These are phyloP conservation scores for Apamea crenata DNA, from an alignment of 2,888 invertebrate species.

Conservation along the genomic window DNA sequence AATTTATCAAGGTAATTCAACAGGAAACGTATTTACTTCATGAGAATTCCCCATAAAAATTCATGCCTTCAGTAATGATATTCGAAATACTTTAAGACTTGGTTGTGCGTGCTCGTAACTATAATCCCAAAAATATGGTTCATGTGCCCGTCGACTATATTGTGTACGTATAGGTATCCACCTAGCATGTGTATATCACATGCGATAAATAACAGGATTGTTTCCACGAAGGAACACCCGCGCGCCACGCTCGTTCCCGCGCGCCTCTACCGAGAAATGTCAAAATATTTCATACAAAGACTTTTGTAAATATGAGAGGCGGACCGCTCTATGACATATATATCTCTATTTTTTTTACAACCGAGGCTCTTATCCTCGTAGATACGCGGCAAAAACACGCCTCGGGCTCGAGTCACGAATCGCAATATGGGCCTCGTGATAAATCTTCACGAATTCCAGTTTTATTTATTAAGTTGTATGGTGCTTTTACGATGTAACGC, in stretches of 20 bases:
- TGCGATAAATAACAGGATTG: conserved; percentile 75
- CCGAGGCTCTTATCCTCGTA: conserved; percentile 75
- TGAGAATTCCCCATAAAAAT: conserved; percentile 67
- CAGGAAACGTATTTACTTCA: conserved; percentile 66
- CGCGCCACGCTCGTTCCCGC: conserved; percentile 68
- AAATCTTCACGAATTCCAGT: conserved; percentile 88
- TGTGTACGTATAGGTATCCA: conserved; percentile 48
- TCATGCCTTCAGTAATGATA: conserved; percentile 57
- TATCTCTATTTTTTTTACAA: conserved; percentile 82
- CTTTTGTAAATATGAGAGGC: conserved; percentile 81
- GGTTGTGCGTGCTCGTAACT: conserved; percentile 60
- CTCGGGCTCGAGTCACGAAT: conserved; percentile 81
- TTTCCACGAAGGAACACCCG: conserved; percentile 83
- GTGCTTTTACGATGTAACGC: conserved; percentile 88
- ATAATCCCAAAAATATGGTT: conserved; percentile 63
- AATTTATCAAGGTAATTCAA: conserved; percentile 65
- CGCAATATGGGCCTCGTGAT: conserved; percentile 85
- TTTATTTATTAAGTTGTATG: conserved; percentile 90
- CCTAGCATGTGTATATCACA: conserved; percentile 64
- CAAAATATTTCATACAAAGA: conserved; percentile 86
- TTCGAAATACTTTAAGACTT: conserved; percentile 60
- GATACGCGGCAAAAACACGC: conserved; percentile 80
- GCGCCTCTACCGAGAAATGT: conserved; percentile 85
- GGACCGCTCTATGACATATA: conserved; percentile 79
- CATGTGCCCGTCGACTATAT: conserved; percentile 42